Conservation (phyloP, 2,113 vertebrate species). For the Corythaeola cristata region DNA sequence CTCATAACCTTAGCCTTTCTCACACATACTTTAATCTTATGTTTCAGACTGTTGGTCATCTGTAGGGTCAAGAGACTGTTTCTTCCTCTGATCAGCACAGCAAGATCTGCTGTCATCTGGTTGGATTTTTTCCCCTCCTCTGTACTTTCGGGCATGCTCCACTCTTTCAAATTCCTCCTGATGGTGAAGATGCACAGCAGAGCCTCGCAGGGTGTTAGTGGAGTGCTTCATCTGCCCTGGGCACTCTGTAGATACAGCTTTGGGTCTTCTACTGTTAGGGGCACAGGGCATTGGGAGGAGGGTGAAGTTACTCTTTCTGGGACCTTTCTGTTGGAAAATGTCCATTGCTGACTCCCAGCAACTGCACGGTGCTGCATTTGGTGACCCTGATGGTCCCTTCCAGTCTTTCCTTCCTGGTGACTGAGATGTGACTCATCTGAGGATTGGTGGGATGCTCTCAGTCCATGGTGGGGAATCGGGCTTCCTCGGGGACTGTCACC, state of each 20-base stretch:
- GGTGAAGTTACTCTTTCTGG: background rate
- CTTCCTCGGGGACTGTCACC: fast-evolving
- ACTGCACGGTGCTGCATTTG: background rate
- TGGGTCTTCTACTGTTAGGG: background rate
- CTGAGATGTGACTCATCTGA: background rate
- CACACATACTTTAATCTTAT: background rate
- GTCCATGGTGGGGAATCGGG: fast-evolving
- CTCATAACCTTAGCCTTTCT: background rate
- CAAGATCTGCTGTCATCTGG: background rate
- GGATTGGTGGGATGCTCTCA: fast-evolving
- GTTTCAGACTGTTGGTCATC: background rate
- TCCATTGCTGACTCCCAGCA: background rate
- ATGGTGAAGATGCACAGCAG: background rate
- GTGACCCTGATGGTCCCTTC: background rate
- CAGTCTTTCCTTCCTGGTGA: background rate
- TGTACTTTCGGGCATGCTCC: background rate
- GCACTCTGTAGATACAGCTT: background rate
- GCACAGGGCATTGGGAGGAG: background rate
- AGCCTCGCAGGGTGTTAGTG: background rate
- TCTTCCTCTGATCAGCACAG: background rate
- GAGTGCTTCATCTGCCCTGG: background rate
- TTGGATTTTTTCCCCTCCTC: background rate
- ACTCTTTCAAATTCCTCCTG: background rate
- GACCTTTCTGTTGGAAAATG: background rate
- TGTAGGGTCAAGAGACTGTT: background rate